Base-by-base conservation (phyloP, 2,888 invertebrate species). In the Plagodis pulveraria region DNA sequence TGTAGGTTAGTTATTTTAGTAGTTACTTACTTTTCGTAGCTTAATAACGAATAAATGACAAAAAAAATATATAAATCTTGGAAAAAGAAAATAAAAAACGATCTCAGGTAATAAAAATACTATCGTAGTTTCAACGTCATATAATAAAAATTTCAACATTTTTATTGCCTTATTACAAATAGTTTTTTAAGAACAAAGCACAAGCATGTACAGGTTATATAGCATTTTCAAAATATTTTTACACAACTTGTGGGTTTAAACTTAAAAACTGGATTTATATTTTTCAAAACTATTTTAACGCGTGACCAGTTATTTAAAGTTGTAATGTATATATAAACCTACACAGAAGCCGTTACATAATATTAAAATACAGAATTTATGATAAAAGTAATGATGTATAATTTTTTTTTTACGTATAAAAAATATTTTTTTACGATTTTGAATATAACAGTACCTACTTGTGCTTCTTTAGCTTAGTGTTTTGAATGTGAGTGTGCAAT, bases 61-160 rank as follows among this genome's bases (percentile, higher is more conserved):
- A 85, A 88, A 88, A 84, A 86, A 81, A 74, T 79, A 85, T 75
- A 85, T 75, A 87, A 66, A 73, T 74, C 51, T 70, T 58, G 70
- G 41, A 45, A 83, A 86, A 86, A 86, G 80, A 75, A 73, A 22
- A 72, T 77, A 88, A 86, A 86, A 87, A 83, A 83, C 80, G 88
- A 88, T 88, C 88, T 89, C 88, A 84, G 74, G 50, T 45, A n/a
- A 22, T 22, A 22, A 22, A 22, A 22, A 50, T 43, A 6, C 34
- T 46, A 10, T 52, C 10, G 41, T 54, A 36, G 46, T 53, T 46
- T 42, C 42, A 50, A 50, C 38, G 22, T 22, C 22, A 22, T 22
- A 22, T 2, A 22, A 22, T 6, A 5, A 22, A 33, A 22, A 48
- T n/a, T n/a, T 9, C 6, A 36, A 35, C 12, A 47, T 9, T 12